Percentiles rank a stretch among this genome's conserved stretches.
phyloP scores from a whole-genome alignment of 2,113 vertebrate genomes.

The Cinclus cinclus region DNA sequence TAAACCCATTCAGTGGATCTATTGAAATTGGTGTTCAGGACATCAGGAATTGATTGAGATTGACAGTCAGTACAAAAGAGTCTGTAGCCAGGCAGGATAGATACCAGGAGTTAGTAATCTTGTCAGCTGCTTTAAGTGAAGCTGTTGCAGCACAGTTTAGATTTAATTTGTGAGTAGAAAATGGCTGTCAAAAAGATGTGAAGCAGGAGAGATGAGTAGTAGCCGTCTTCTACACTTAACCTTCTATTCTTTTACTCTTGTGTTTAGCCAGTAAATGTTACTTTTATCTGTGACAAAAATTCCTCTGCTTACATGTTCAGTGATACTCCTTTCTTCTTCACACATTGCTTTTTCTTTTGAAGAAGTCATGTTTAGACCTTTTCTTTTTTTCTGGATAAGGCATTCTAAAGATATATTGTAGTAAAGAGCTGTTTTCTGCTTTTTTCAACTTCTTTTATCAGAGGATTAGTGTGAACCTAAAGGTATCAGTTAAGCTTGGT shows the following conservation, averaged over 20 bases:
- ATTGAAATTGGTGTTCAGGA: neutral
- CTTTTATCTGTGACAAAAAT: neutral
- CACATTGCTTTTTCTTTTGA: neutral
- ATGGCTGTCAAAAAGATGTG: neutral
- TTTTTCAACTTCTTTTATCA: neutral
- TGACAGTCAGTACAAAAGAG: neutral
- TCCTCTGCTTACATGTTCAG: neutral
- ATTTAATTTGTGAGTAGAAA: neutral
- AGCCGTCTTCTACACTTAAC: neutral
- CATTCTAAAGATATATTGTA: neutral
- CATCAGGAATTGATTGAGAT: neutral
- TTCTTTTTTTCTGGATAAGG: neutral
- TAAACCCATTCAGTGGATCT: neutral
- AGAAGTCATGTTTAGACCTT: neutral
- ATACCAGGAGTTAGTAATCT: neutral
- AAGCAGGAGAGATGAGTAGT: neutral
- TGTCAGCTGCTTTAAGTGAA: neutral
- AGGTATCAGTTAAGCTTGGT: neutral
- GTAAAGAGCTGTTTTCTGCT: neutral
- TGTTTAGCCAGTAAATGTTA: neutral
- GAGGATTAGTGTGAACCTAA: neutral
- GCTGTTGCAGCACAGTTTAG: neutral
- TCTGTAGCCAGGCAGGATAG: neutral
- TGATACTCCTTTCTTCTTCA: neutral
- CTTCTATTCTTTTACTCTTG: neutral